phyloP scores from a whole-genome alignment of 2,888 invertebrate genomes.

The Ectobius pallidus region DNA sequence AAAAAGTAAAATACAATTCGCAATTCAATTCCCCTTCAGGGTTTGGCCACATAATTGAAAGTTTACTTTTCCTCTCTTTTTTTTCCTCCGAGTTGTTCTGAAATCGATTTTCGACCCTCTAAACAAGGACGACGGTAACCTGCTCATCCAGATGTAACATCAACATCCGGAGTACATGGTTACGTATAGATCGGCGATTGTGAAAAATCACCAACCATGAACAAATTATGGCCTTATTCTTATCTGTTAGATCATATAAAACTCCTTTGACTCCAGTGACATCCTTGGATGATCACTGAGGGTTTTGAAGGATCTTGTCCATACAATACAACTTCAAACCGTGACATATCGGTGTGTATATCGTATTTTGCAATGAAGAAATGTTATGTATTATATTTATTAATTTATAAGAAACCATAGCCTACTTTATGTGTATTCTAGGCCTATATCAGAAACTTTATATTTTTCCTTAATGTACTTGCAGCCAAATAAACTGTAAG shows the following conservation, averaged over 20 bases:
- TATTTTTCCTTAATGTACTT: no score
- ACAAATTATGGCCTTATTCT: background rate
- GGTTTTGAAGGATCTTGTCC: no score
- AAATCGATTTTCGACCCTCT: conserved; percentile 10
- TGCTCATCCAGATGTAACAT: background rate
- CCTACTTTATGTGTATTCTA: no score
- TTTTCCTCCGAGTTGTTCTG: background rate
- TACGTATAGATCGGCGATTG: background rate
- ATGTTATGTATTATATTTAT: no score
- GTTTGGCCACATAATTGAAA: conserved; percentile 10
- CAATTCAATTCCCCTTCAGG: background rate
- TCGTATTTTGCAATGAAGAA: no score
- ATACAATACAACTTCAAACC: no score
- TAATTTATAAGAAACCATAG: no score
- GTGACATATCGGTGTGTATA: no score
- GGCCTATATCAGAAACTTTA: no score
- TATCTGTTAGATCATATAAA: background rate
- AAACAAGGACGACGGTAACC: background rate
- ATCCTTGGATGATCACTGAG: background rate
- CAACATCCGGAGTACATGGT: conserved; percentile 1
- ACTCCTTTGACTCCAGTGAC: background rate
- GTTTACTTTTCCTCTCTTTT: background rate
- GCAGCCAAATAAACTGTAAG: no score
- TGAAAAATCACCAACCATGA: conserved; percentile 9
- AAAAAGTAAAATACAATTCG: conserved; percentile 13